Base-by-base conservation (phyloP, 2,113 vertebrate genomes). In the Phrynosoma blainvillii region DNA sequence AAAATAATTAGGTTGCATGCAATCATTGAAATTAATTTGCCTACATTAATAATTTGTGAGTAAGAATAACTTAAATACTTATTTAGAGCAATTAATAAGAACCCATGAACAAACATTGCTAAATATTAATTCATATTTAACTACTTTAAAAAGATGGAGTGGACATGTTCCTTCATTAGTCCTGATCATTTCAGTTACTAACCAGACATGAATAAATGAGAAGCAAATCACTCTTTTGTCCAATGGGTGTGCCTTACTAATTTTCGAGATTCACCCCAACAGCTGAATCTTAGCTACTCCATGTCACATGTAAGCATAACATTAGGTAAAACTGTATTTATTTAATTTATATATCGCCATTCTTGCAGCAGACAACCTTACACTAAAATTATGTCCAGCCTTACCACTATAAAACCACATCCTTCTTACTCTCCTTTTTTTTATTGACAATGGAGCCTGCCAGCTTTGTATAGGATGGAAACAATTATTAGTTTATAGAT, bases 131-230 rank as follows among this genome's bases (percentile, higher is more conserved):
- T 77, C 84, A 87, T 27, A 84, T 59, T 70, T 88, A 87, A 90
- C 82, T 90, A 88, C 5, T 47, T 56, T 79, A 68, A 59, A 90
- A 90, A 66, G 84, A 47, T 83, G 87, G n/a, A 89, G 89, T 4
- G 14, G 27, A 56, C 25, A 62, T 71, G 25, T 85, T 93, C 36
- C 90, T 92, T 87, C 87, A 88, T 42, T 75, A 79, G 4, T 79
- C 30, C 77, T 89, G 78, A 91, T 90, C 70, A 86, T 23, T 84
- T 36, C 66, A 87, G 90, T 92, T 87, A 91, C 62, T 30, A 86
- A 36, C 89, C 80, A 52, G 56, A 4, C 21, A 56, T 36, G 88
- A 25, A 6, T n/a, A 77, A 85, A 86, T 87, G 80, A 88, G 27
- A 89, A 83, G 25, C 36, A 10, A 66, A 87, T 84, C 91, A 18